Conservation (phyloP, 2,888 invertebrate species). For the Dynastes tityus region DNA sequence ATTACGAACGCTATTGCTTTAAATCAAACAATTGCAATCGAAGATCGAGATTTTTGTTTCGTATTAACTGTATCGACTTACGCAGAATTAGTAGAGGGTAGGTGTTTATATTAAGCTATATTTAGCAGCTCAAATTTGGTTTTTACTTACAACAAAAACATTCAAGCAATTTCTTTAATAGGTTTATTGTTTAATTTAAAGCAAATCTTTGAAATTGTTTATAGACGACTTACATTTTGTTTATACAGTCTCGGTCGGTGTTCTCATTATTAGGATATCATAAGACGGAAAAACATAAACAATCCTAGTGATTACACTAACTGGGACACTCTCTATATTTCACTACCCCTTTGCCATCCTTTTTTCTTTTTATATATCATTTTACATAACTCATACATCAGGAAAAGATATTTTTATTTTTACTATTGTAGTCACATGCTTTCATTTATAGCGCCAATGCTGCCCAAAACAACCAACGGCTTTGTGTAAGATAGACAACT, state of each 20-base stretch:
- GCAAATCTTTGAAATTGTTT: background rate
- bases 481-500: constrained; percentile 29
- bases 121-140: too few species aligned
- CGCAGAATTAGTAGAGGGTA: too few species aligned
- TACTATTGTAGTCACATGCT: constrained; percentile 31
- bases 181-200: constrained; percentile 7
- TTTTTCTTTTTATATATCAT: background rate
- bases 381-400: constrained; percentile 12
- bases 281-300: background rate
- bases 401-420: constrained; percentile 42
- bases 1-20: constrained; percentile 27
- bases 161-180: too few species aligned
- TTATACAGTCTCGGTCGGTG: background rate
- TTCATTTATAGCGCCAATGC: constrained; percentile 24
- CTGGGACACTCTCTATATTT: background rate
- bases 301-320: background rate
- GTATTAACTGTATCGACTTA: too few species aligned
- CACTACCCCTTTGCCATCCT: background rate
- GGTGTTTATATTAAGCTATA: too few species aligned
- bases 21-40: constrained; percentile 16
- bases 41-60: too few species aligned
- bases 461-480: constrained; percentile 6
- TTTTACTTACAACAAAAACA: too few species aligned
- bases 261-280: background rate
- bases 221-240: background rate